These are phyloP conservation scores for Isurus oxyrinchus DNA, from an alignment of 2,113 vertebrate genomes.

Conservation along the genomic window DNA sequence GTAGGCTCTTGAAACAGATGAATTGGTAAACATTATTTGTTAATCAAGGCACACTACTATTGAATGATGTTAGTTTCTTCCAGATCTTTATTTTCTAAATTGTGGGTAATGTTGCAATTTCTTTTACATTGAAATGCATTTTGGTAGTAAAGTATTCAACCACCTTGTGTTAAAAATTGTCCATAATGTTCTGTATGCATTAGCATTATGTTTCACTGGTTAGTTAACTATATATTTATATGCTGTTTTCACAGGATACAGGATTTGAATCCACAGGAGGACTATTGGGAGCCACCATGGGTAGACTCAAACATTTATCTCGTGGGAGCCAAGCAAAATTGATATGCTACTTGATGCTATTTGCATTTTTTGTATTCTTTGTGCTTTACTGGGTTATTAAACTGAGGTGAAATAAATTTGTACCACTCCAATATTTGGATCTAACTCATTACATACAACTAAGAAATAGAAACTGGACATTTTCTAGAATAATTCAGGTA, in stretches of 20 bases:
- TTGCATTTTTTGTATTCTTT: conserved; percentile 86
- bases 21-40: neutral
- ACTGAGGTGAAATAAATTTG: conserved; percentile 59
- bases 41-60: neutral
- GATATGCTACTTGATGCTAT: conserved; percentile 88
- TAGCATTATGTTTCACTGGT: neutral
- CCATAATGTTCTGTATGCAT: neutral
- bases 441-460: neutral
- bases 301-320: conserved; percentile 79
- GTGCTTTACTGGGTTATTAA: conserved; percentile 94
- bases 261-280: conserved; percentile 91
- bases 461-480: too few species aligned
- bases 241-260: conserved; percentile 63
- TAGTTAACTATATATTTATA: neutral
- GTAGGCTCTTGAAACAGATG: neutral
- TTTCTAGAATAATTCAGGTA: neutral
- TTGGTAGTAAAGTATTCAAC: neutral
- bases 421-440: conserved; percentile 39
- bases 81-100: neutral
- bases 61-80: neutral
- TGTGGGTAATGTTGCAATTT: neutral
- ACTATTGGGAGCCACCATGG: conserved; percentile 82
- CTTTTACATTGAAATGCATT: conserved; percentile 9
- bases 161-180: neutral
- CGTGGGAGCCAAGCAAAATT: conserved; percentile 89